These are phyloP conservation scores for Gymnogyps californianus DNA, from an alignment of 2,113 vertebrate genomes.

Conservation along the genomic window DNA sequence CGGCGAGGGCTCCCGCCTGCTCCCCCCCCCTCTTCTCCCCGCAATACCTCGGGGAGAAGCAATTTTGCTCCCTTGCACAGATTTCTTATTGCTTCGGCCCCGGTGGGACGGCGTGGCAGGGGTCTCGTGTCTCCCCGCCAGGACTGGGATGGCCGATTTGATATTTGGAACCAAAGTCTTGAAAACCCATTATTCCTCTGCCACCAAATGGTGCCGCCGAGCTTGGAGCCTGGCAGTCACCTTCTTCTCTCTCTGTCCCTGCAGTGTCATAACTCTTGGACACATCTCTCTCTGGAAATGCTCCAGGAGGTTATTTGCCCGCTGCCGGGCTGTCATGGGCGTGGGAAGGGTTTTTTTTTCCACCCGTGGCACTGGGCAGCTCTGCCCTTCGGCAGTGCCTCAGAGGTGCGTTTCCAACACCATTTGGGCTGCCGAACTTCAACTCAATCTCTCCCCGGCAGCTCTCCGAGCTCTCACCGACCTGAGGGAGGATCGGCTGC, in stretches of 20 bases:
- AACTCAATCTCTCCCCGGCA: neutral
- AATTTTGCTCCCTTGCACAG: fast-evolving
- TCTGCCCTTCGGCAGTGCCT: neutral
- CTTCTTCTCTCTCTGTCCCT: fast-evolving
- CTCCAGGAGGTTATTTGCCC: neutral
- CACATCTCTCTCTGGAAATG: neutral
- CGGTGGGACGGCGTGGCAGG: fast-evolving
- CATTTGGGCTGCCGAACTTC: neutral
- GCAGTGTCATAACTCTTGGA: fast-evolving
- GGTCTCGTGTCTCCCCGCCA: fast-evolving
- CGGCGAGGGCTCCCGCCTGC: fast-evolving
- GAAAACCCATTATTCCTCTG: fast-evolving
- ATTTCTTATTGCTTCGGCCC: neutral
- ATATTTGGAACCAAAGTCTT: neutral
- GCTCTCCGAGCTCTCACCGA: neutral
- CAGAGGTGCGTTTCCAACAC: fast-evolving
- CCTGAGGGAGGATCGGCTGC: fast-evolving
- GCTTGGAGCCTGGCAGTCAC: fast-evolving
- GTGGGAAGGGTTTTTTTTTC: neutral
- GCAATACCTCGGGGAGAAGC: fast-evolving
- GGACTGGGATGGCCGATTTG: fast-evolving
- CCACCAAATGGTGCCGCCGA: fast-evolving
- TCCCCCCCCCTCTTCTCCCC: no score
- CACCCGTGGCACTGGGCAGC: neutral
- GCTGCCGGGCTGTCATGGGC: fast-evolving